A percentile compares a stretch with the other conserved stretches of the same genome.
phyloP scores from a whole-genome alignment of 2,797 vertebrate species.

The Percopsis omiscomaycus region DNA sequence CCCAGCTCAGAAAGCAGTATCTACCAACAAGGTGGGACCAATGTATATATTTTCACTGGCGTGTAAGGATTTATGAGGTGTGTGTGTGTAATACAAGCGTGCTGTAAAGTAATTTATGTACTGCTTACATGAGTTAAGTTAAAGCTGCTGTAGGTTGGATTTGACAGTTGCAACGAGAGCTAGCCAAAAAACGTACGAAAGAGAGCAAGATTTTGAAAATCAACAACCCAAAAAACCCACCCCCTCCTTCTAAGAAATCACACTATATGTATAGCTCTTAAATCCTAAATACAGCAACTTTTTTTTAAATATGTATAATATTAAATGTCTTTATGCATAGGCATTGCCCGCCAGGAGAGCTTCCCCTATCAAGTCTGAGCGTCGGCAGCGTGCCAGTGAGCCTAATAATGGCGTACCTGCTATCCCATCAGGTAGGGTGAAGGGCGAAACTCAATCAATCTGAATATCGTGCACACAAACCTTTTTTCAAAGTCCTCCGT shows the following conservation, averaged over 20 bases:
- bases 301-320: neutral
- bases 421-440: conserved; percentile 49
- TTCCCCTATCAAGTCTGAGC: conserved; percentile 34
- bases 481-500: too few species aligned
- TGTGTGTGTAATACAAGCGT: neutral
- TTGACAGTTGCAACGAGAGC: too few species aligned
- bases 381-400: conserved; percentile 18
- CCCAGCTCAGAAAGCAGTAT: conserved; percentile 8
- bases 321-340: conserved; percentile 24
- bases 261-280: too few species aligned
- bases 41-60: neutral
- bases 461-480: too few species aligned
- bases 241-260: too few species aligned
- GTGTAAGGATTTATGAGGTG: neutral
- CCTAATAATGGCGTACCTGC: conserved; percentile 7
- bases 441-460: neutral
- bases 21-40: conserved; percentile 49
- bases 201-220: too few species aligned
- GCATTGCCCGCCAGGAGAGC: conserved; percentile 31
- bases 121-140: neutral
- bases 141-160: too few species aligned
- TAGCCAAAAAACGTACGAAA: too few species aligned
- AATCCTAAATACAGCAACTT: too few species aligned
- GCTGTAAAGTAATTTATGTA: neutral
- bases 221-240: too few species aligned